Evolutionary conservation across 1,140 invertebrate species (phyloP).

Genomic region (Tetramorium simillimum): DNA sequence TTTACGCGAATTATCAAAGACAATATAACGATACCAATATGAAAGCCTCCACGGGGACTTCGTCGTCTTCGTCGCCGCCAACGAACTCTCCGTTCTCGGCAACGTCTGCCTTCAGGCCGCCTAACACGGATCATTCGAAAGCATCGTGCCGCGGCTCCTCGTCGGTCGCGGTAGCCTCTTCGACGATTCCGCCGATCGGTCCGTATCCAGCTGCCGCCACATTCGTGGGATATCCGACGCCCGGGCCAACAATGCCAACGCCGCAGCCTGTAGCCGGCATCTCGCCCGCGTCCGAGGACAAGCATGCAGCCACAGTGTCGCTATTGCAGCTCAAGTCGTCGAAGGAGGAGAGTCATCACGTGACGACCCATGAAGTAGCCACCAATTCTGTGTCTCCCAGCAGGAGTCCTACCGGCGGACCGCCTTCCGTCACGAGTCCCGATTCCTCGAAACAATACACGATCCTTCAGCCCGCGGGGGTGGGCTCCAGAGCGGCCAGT

Average conservation of each 20-base stretch:
- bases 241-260: conserved; percentile 80
- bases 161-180: conserved; percentile 73
- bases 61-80: conserved; percentile 81
- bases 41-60: conserved; percentile 76
- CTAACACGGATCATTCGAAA: conserved; percentile 85
- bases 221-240: conserved; percentile 87
- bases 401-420: conserved; percentile 66
- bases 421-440: conserved; percentile 84
- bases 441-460: conserved; percentile 91
- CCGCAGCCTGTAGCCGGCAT: conserved; percentile 79
- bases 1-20: conserved; percentile 80
- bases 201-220: conserved; percentile 88
- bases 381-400: conserved; percentile 63
- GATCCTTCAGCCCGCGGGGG: conserved; percentile 92
- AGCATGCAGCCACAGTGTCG: conserved; percentile 80
- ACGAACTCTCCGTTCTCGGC: conserved; percentile 88
- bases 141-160: conserved; percentile 80
- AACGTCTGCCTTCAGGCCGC: conserved; percentile 91
- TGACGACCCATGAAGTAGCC: conserved; percentile 66
- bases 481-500: conserved; percentile 91
- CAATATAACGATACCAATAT: conserved; percentile 77
- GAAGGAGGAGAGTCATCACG: conserved; percentile 81
- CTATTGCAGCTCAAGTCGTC: conserved; percentile 84
- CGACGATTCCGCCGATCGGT: conserved; percentile 85
- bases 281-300: conserved; percentile 81